Base-by-base conservation (phyloP, 2,113 vertebrate species). In the Athene noctua region DNA sequence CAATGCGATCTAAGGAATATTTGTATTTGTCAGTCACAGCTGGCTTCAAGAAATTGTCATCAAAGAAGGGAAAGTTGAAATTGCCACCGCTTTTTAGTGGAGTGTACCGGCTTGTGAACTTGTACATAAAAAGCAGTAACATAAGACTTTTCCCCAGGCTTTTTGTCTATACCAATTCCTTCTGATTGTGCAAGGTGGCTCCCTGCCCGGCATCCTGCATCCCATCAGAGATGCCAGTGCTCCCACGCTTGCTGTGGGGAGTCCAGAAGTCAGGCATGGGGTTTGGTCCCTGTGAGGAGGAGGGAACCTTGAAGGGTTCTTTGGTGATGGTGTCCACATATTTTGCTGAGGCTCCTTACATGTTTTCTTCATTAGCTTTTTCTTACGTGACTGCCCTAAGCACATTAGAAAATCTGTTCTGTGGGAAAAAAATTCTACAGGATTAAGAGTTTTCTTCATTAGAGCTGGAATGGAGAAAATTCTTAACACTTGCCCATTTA, bases 171-270 rank as follows among this genome's bases (percentile, higher is more conserved):
- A 9, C 46, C 47, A 30, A 42, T 81, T 92, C 65, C 10, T 51
- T 27, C 40, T 68, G 44, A 26, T 9, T 77, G 63, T 47, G 63
- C 49, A 49, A 58, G 13, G 40, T 5, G 1, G 36, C 22, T 82
- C 44, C 26, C 54, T 54, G 75, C 32, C 52, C 23, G n/a, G 17
- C 1, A 5, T 51, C n/a, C 58, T 34, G 27, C 7, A 42, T 63
- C 44, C 67, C 0, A 0, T 17, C 1, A 2, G 58, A 27, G 23
- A 4, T 42, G 13, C 40, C 44, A 42, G 10, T 0, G 2, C 18
- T 49, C 34, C 46, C 47, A 15, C 0, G 0, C 19, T 63, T 2
- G 1, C 44, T 15, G 12, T 30, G 44, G 36, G 40, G 14, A 55
- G 72, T 38, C 52, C 2, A 1, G 32, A 0, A 1, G 44, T 11